These are phyloP conservation scores for Tenrec ecaudatus DNA, from an alignment of 2,113 vertebrate species.

Conservation along the genomic window DNA sequence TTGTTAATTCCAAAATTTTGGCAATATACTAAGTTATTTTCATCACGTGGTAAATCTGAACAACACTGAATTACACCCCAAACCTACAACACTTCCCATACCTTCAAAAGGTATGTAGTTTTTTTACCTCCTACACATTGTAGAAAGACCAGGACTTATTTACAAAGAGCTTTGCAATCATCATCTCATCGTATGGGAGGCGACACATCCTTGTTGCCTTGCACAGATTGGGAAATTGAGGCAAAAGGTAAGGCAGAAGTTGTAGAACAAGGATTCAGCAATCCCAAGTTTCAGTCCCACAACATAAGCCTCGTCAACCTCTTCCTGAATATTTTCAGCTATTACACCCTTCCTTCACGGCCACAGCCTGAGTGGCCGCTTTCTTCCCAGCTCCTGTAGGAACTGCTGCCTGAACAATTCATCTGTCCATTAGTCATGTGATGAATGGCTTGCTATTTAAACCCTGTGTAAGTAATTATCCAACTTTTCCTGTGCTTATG, in stretches of 20 bases:
- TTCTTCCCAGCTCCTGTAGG: not conserved
- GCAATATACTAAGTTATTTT: not conserved
- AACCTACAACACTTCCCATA: not conserved
- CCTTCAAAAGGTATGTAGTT: not conserved
- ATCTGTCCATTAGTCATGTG: constrained; percentile 9
- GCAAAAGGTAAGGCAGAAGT: constrained; percentile 26
- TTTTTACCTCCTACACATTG: not conserved
- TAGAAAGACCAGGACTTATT: constrained; percentile 1
- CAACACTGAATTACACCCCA: not conserved
- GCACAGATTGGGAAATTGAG: constrained; percentile 53
- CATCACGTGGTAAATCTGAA: not conserved
- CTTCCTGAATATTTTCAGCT: not conserved
- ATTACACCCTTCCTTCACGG: not conserved
- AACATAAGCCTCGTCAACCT: not conserved
- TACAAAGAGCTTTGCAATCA: constrained; percentile 43
- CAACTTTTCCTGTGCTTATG: constrained; percentile 26
- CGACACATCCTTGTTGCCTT: not conserved
- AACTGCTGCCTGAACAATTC: constrained; percentile 5
- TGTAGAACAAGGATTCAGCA: not conserved
- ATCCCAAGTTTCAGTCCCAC: not conserved
- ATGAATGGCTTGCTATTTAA: not conserved
- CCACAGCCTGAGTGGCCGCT: not conserved
- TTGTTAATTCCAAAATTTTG: not conserved
- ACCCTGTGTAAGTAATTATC: constrained; percentile 5
- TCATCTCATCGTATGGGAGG: not conserved